Conservation (phyloP, 2,888 invertebrate species). For the Leptinotarsa juncta region DNA sequence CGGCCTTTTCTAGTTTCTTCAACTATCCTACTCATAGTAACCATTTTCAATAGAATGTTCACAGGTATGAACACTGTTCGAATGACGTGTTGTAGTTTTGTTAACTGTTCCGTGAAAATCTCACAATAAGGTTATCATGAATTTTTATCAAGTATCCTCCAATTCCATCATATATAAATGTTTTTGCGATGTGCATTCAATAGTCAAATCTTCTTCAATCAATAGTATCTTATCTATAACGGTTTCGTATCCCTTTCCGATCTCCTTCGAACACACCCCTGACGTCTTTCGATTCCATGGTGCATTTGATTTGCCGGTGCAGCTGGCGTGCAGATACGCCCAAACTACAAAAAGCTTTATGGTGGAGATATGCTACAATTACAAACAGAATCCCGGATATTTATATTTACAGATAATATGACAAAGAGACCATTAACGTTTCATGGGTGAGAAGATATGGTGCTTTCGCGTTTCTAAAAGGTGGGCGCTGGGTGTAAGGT, state of each 20-base stretch:
- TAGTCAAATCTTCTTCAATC: neutral
- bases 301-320: conserved; percentile 34
- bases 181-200: too few relatives aligned
- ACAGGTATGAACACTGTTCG: too few relatives aligned
- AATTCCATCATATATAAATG: too few relatives aligned
- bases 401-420: conserved; percentile 47
- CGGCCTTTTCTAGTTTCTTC: too few relatives aligned
- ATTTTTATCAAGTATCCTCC: too few relatives aligned
- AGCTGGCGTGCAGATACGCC: conserved; percentile 36
- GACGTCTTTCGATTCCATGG: conserved; percentile 29
- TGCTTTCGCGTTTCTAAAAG: conserved; percentile 21
- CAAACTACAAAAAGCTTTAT: conserved; percentile 35
- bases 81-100: too few relatives aligned
- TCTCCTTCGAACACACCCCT: conserved; percentile 9
- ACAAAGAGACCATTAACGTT: conserved; percentile 43
- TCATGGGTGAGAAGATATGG: conserved; percentile 27
- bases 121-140: too few relatives aligned
- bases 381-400: conserved; percentile 43
- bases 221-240: neutral
- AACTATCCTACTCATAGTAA: too few relatives aligned
- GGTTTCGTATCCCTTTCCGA: neutral
- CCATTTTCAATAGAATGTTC: too few relatives aligned
- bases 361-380: conserved; percentile 43
- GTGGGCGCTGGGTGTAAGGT: neutral
- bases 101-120: too few relatives aligned